Base-by-base conservation (phyloP, 2,888 invertebrate genomes). In the Meandrusa payeni region DNA sequence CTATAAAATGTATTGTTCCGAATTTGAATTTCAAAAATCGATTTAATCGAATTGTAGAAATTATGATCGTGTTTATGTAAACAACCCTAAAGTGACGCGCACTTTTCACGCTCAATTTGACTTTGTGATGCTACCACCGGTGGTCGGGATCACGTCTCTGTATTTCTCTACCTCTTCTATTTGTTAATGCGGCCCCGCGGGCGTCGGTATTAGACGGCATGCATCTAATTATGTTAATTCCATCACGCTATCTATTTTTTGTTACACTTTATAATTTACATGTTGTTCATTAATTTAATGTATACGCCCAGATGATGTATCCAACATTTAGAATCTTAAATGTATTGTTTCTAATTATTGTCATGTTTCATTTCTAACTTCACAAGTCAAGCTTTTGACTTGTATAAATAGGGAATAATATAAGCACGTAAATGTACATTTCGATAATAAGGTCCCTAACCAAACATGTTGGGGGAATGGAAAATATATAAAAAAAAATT, bases 71-170 rank as follows among this genome's bases (percentile, higher is more conserved):
- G n/a, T n/a, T n/a, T 34, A 13, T 51, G 39, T 45, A 39, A 33
- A 45, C 12, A 44, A 33, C 12, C 47, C 27, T 47, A 51, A 22
- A 37, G 40, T 55, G 81, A 81, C 79, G 61, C 46, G 73, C 68
- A 56, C 57, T 59, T 70, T 69, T 69, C 55, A 48, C 39, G 48
- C 47, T 62, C 50, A 62, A 78, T 78, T 81, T 66, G 75, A 77
- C 76, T 80, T 79, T 76, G 68, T 77, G 76, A 82, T 78, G 69
- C 51, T 68, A 69, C 69, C 70, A 78, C 74, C 69, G 77, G 81
- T 78, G 81, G 79, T 77, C 77, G 64, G 55, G 24, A n/a, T n/a
- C 48, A 24, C 12, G 17, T 4, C 15, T 7, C n/a, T 52, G 60
- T 65, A 59, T 61, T 55, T 48, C 67, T 74, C 69, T 59, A 64